A percentile compares a stretch with the other conserved stretches of the same genome.
These are phyloP conservation scores for Lepeophtheirus nordmannii DNA, from an alignment of 2,888 invertebrate genomes.

Conservation along the genomic window DNA sequence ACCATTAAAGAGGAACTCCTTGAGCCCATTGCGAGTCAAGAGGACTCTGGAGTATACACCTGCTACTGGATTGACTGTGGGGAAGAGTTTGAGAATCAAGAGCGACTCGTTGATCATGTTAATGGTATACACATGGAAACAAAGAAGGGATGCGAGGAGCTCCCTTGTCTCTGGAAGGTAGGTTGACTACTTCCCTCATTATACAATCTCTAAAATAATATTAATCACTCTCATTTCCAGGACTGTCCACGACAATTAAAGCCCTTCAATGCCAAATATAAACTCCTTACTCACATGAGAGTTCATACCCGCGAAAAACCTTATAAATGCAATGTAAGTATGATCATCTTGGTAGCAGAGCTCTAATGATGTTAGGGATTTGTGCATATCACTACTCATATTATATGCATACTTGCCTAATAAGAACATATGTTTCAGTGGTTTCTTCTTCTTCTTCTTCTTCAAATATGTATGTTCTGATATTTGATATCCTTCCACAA, in stretches of 20 bases:
- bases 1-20: conserved; percentile 22
- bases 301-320: conserved; percentile 97
- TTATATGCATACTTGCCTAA: no score
- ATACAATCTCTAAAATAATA: background rate
- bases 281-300: conserved; percentile 87
- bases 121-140: conserved; percentile 20
- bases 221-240: conserved; percentile 8
- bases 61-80: conserved; percentile 18
- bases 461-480: background rate
- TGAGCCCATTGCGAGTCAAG: background rate
- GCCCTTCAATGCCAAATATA: conserved; percentile 94
- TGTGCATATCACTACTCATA: background rate
- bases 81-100: conserved; percentile 14
- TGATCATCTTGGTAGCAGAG: background rate
- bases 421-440: background rate
- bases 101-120: conserved; percentile 19
- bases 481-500: conserved; percentile 3
- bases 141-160: conserved; percentile 23
- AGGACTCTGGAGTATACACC: conserved; percentile 13
- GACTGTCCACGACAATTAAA: conserved; percentile 74
- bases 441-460: no score
- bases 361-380: background rate
- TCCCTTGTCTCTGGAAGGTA: conserved; percentile 24
- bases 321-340: conserved; percentile 85
- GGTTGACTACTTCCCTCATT: background rate